phyloP scores from a whole-genome alignment of 2,888 invertebrate genomes.

The Lasiommata megera region DNA sequence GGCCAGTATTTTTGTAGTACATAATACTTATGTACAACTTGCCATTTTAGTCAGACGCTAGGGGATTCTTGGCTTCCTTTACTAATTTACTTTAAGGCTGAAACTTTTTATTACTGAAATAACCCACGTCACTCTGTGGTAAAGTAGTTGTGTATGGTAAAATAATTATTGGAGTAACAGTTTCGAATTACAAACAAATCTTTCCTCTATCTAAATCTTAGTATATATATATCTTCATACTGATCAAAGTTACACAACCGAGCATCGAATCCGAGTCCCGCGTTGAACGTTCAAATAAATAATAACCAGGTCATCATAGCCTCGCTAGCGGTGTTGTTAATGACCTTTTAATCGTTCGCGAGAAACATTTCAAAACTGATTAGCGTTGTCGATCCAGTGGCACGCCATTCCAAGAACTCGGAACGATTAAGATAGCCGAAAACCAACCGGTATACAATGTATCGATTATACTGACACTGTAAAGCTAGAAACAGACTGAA shows the following conservation, averaged over 20 bases:
- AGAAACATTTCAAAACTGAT: slow-evolving; percentile 32
- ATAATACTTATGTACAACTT: too few species aligned
- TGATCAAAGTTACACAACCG: not conserved
- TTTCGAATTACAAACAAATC: too few species aligned
- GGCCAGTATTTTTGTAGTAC: too few species aligned
- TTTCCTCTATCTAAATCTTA: too few species aligned
- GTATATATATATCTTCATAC: not conserved
- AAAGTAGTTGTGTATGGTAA: too few species aligned
- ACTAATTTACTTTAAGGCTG: too few species aligned
- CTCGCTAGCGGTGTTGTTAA: slow-evolving; percentile 15
- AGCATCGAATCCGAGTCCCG: not conserved
- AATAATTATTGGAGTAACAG: too few species aligned
- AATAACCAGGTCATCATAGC: not conserved
- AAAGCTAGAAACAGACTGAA: too few species aligned
- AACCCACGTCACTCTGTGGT: too few species aligned
- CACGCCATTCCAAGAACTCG: slow-evolving; percentile 50
- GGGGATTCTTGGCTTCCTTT: too few species aligned
- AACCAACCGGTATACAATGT: slow-evolving; percentile 34
- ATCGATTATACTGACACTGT: slow-evolving; percentile 5
- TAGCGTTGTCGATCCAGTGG: slow-evolving; percentile 42
- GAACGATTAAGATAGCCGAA: slow-evolving; percentile 47
- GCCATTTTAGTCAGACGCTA: too few species aligned
- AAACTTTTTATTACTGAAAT: too few species aligned
- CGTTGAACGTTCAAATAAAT: not conserved
- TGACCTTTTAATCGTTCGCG: slow-evolving; percentile 26